Conservation (phyloP, 2,888 invertebrate genomes). For the Eupithecia tripunctaria region DNA sequence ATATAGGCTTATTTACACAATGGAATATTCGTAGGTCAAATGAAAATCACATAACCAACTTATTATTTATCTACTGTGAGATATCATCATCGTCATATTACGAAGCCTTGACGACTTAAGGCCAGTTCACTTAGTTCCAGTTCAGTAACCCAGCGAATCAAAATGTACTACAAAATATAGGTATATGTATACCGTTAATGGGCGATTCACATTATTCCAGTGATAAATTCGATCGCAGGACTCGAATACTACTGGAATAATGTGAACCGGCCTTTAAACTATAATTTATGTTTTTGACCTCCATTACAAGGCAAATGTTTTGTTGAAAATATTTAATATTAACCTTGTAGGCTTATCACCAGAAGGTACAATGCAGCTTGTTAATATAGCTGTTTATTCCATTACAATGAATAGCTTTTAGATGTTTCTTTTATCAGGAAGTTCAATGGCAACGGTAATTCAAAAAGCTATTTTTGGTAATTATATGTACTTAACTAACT, state of each 20-base stretch:
- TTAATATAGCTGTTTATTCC: not conserved
- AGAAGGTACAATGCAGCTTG: not conserved
- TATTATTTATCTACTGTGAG: not conserved
- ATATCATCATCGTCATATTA: not conserved
- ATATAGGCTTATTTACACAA: not conserved
- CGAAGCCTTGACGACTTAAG: not conserved
- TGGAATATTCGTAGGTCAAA: not conserved
- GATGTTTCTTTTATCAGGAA: not conserved
- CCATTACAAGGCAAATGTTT: not conserved
- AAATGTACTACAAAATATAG: too few species aligned
- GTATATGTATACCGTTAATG: too few species aligned
- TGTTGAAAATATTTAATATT: not conserved
- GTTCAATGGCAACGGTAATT: not conserved
- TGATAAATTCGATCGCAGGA: too few species aligned
- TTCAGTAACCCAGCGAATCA: too few species aligned
- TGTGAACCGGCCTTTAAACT: not conserved
- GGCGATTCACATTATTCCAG: too few species aligned
- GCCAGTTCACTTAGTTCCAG: too few species aligned
- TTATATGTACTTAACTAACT: not conserved
- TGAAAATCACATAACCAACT: not conserved
- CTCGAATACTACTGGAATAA: too few species aligned
- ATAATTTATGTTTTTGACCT: not conserved
- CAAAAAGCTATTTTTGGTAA: not conserved
- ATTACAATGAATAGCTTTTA: not conserved
- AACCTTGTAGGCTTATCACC: not conserved